Conservation (phyloP, 1,140 invertebrate species). For the Melanaphis sacchari region DNA sequence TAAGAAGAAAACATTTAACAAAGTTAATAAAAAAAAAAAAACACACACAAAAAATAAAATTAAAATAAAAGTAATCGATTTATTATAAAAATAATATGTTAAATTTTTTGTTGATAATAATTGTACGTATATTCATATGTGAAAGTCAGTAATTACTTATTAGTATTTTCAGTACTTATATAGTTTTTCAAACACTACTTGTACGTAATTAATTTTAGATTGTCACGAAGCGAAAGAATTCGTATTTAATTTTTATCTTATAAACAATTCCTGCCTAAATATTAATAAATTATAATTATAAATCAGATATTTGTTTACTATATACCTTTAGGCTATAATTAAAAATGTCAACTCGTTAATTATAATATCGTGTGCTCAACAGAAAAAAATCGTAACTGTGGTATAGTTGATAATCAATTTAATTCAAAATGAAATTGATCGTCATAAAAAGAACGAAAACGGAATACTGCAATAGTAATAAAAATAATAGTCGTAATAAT, state of each 20-base stretch:
- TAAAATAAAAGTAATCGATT: no score
- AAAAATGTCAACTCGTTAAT: background rate
- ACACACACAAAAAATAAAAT: no score
- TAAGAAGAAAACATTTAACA: background rate
- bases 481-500: background rate
- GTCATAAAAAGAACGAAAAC: background rate
- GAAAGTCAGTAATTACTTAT: background rate
- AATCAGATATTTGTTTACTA: background rate
- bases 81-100: background rate
- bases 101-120: background rate
- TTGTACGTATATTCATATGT: background rate
- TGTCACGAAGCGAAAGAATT: background rate
- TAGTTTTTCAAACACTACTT: background rate
- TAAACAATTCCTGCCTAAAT: background rate
- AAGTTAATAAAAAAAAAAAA: background rate
- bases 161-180: background rate
- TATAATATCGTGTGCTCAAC: background rate
- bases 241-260: no score
- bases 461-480: background rate
- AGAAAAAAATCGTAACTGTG: background rate
- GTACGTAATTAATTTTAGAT: background rate
- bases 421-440: background rate
- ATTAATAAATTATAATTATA: background rate
- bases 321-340: background rate
- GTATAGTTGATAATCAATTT: background rate